A percentile compares a stretch with the other conserved stretches of the same genome.
phyloP scores from a whole-genome alignment of 1,140 invertebrate genomes.

The Campoletis sonorensis region DNA sequence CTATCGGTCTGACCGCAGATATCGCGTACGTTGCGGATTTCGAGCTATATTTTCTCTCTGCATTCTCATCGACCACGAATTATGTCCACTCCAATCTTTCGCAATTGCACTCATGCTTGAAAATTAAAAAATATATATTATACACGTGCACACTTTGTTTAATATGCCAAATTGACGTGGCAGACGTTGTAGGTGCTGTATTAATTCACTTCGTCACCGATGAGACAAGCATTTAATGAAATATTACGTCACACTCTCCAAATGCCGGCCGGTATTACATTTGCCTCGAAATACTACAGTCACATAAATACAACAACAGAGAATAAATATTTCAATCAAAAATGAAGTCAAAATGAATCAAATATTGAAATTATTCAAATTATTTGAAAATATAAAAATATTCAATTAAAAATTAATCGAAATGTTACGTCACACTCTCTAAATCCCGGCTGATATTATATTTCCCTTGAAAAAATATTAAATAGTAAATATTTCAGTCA shows the following conservation, averaged over 20 bases:
- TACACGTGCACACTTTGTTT: neutral
- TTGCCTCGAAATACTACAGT: neutral
- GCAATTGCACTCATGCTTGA: neutral
- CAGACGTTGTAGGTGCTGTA: neutral
- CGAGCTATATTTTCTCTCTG: neutral
- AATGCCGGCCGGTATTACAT: neutral
- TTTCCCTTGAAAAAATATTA: no score
- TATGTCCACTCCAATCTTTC: neutral
- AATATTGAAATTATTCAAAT: no score
- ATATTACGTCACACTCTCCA: constrained; percentile 62
- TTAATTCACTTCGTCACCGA: constrained; percentile 27
- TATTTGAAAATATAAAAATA: no score
- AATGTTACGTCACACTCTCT: no score
- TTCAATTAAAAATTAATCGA: no score
- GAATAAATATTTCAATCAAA: no score
- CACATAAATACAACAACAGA: no score
- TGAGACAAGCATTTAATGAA: constrained; percentile 62
- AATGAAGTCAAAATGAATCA: no score
- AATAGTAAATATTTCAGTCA: no score
- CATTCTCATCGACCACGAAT: neutral
- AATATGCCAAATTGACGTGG: neutral
- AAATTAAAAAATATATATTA: neutral
- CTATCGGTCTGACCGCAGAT: constrained; percentile 2
- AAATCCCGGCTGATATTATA: no score
- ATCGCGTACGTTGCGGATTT: neutral